phyloP scores from a whole-genome alignment of 2,888 invertebrate species.

The Selenia dentaria region DNA sequence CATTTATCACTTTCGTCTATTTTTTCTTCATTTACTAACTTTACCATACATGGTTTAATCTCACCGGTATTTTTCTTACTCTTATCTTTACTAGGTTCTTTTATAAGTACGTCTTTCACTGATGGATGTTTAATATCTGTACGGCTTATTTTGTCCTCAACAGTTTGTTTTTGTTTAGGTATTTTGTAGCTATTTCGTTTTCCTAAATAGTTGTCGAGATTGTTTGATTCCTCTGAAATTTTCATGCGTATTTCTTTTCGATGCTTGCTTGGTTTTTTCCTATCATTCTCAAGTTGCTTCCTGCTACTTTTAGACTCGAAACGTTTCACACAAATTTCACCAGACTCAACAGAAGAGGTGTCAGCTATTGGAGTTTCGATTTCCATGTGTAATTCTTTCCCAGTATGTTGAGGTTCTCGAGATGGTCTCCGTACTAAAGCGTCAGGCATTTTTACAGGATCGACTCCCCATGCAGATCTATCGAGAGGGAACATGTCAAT shows the following conservation, averaged over 20 bases:
- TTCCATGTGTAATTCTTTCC: constrained; percentile 49
- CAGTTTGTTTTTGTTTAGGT: constrained; percentile 37
- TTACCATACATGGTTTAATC: constrained; percentile 1
- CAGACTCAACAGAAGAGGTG: constrained; percentile 50
- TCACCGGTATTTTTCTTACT: constrained; percentile 1
- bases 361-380: constrained; percentile 46
- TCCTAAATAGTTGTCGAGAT: constrained; percentile 8
- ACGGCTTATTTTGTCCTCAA: constrained; percentile 7
- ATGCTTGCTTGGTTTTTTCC: constrained; percentile 5
- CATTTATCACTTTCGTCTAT: background rate
- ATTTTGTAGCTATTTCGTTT: constrained; percentile 38
- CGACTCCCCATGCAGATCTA: constrained; percentile 47
- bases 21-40: background rate
- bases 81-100: constrained; percentile 1
- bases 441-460: constrained; percentile 46
- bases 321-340: constrained; percentile 39
- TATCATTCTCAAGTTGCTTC: too few relatives aligned
- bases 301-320: too few relatives aligned
- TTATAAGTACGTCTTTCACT: constrained; percentile 9
- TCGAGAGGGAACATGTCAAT: constrained; percentile 51
- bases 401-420: constrained; percentile 31
- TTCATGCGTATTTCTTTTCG: constrained; percentile 6
- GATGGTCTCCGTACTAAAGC: constrained; percentile 40
- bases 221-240: constrained; percentile 15
- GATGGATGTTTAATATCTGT: constrained; percentile 12